Percentiles rank a stretch among this genome's conserved stretches.
These are phyloP conservation scores for Macrotus californicus DNA, from an alignment of 2,113 vertebrate genomes.

Conservation along the genomic window DNA sequence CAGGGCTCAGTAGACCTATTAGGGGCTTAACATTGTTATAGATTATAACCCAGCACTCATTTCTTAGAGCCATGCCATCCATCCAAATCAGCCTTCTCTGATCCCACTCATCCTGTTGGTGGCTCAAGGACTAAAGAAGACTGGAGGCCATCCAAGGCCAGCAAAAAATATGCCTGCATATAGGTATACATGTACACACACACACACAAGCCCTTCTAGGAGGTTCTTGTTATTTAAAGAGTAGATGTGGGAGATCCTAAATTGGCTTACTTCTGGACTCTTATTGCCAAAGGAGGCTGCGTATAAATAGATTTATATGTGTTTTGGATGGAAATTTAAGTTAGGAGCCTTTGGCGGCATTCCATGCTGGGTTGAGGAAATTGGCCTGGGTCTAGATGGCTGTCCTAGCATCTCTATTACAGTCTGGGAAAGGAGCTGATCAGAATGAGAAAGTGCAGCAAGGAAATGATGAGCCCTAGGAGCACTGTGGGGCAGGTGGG, in stretches of 20 bases:
- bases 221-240: neutral
- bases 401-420: neutral
- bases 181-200: neutral
- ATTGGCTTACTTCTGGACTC: neutral
- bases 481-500: rapidly evolving
- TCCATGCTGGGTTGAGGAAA: neutral
- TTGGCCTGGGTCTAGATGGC: neutral
- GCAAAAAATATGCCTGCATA: neutral
- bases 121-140: neutral
- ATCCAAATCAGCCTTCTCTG: neutral
- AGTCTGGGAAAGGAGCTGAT: neutral
- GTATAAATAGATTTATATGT: neutral
- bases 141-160: neutral
- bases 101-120: neutral
- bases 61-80: neutral
- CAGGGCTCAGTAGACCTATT: neutral
- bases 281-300: neutral
- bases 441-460: neutral
- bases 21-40: neutral
- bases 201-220: neutral
- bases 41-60: neutral
- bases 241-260: neutral
- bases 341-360: neutral
- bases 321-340: neutral
- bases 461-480: neutral